Evolutionary conservation across 2,888 invertebrate species (phyloP).

Genomic region (Euzetes globulus): DNA sequence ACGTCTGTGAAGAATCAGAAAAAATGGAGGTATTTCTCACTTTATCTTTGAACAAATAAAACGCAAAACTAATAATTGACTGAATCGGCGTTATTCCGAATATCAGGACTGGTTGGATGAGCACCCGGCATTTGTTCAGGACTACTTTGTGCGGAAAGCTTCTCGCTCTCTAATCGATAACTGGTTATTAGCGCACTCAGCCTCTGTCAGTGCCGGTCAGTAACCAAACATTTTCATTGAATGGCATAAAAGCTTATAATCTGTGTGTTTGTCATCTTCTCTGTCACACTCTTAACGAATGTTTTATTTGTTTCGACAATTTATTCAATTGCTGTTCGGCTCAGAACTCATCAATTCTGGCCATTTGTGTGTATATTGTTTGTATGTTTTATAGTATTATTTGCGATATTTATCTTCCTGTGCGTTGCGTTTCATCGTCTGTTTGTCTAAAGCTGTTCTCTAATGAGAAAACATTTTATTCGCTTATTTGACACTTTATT

Average conservation of each 20-base stretch:
- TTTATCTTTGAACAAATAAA: neutral
- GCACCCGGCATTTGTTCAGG: conserved; percentile 89
- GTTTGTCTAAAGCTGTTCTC: neutral
- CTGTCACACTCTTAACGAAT: neutral
- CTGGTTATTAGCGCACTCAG: conserved; percentile 73
- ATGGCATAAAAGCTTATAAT: neutral
- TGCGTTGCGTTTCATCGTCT: neutral
- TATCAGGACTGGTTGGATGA: conserved; percentile 88
- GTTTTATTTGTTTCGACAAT: conserved; percentile 4
- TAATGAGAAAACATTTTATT: neutral
- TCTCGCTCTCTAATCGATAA: conserved; percentile 84
- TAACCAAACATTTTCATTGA: conserved; percentile 5
- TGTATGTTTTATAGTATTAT: neutral
- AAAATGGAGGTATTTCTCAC: neutral
- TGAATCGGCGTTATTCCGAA: neutral
- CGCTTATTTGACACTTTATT: neutral
- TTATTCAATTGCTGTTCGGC: neutral
- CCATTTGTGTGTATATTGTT: neutral
- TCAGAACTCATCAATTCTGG: neutral
- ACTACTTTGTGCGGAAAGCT: conserved; percentile 89
- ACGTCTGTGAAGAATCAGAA: neutral
- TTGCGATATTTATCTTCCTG: neutral
- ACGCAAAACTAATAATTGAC: neutral
- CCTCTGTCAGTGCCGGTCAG: conserved; percentile 27
- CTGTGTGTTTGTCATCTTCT: neutral